Evolutionary conservation across 2,888 invertebrate genomes (phyloP).

Genomic region (Dorcus parallelipipedus): DNA sequence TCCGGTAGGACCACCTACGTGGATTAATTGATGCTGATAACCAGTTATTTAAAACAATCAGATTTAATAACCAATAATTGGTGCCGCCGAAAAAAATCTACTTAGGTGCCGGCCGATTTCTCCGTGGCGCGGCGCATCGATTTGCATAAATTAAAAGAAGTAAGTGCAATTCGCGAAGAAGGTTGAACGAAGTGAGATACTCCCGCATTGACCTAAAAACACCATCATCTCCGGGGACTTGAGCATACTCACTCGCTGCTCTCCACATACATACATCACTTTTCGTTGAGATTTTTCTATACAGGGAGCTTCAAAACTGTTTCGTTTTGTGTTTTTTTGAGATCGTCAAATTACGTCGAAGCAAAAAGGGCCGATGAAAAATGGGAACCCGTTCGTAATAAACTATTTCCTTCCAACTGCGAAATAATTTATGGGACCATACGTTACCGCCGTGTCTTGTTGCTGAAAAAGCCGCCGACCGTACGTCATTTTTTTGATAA

Average conservation of each 20-base stretch:
- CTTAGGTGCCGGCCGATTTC: not conserved
- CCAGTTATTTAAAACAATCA: constrained; percentile 3
- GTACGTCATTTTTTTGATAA: not conserved
- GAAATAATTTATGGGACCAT: not conserved
- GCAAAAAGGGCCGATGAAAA: too few species aligned
- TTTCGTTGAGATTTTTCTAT: too few species aligned
- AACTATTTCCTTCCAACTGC: not conserved
- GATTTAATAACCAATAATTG: constrained; percentile 1
- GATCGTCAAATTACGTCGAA: too few species aligned
- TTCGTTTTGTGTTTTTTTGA: too few species aligned
- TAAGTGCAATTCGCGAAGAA: not conserved
- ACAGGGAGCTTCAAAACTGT: too few species aligned
- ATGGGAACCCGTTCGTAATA: too few species aligned
- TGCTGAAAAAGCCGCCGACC: not conserved
- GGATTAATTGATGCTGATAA: not conserved
- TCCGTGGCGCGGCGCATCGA: not conserved
- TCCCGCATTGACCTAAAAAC: not conserved
- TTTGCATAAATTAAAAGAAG: too few species aligned
- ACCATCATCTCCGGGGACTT: too few species aligned
- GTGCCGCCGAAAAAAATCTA: not conserved
- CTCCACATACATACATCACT: too few species aligned
- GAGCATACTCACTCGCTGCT: too few species aligned
- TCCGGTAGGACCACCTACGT: not conserved
- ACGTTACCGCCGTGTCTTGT: not conserved
- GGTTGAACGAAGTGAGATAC: not conserved